Percentiles rank a stretch among this genome's conserved stretches.
Evolutionary conservation across 2,888 invertebrate genomes (phyloP).

Genomic region (Torymus tubicola): DNA sequence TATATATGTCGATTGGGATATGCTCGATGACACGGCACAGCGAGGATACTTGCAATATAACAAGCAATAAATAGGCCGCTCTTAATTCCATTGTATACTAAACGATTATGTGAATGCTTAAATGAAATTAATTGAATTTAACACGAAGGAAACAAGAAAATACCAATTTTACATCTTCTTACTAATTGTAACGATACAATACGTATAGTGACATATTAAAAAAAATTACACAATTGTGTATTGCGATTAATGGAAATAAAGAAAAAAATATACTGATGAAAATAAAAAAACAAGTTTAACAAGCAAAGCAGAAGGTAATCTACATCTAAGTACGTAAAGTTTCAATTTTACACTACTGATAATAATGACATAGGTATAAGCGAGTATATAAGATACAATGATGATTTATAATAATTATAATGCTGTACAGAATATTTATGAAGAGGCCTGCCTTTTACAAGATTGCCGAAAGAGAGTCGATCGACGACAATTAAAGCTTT

Average conservation of each 20-base stretch:
- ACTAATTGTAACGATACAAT: constrained; percentile 75
- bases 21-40: constrained; percentile 68
- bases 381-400: constrained; percentile 72
- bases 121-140: constrained; percentile 73
- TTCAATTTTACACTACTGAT: constrained; percentile 77
- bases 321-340: constrained; percentile 74
- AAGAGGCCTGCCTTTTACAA: constrained; percentile 72
- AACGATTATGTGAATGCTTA: constrained; percentile 74
- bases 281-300: constrained; percentile 62
- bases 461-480: constrained; percentile 68
- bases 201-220: constrained; percentile 75
- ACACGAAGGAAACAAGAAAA: constrained; percentile 67
- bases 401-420: constrained; percentile 75
- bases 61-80: constrained; percentile 75
- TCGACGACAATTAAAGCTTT: constrained; percentile 61
- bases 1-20: constrained; percentile 54
- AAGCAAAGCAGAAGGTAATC: constrained; percentile 69
- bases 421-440: constrained; percentile 76
- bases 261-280: constrained; percentile 61
- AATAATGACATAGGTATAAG: constrained; percentile 75
- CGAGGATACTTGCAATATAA: constrained; percentile 75
- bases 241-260: constrained; percentile 67
- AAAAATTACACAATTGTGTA: constrained; percentile 73
- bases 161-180: constrained; percentile 77
- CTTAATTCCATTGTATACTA: constrained; percentile 75